Base-by-base conservation (phyloP, 2,888 invertebrate genomes). In the Carcina quercana region DNA sequence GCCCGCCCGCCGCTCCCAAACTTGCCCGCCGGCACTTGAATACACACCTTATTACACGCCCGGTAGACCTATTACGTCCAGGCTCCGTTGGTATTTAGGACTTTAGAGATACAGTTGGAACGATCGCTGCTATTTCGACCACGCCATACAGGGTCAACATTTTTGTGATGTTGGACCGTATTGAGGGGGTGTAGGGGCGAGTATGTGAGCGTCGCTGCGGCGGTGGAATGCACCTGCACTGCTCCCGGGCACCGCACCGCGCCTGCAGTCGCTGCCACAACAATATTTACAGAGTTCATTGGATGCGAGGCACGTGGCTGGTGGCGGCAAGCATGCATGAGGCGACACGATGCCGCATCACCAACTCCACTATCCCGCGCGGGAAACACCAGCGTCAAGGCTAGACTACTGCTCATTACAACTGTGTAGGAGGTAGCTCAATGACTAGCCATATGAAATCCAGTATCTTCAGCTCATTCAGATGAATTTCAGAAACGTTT, bases 121-220 rank as follows among this genome's bases (percentile, higher is more conserved):
- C 43, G 52, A 52, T 56, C 63, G 59, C 63, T 63, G 66, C 67
- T 73, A 72, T 72, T 73, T 73, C 62, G 67, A 73, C 68, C 63
- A 70, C 72, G 70, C 71, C 72, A 61, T 67, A 62, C 71, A 71
- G 73, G 67, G 73, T 66, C 63, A 66, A 67, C 65, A 76, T 74
- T 68, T 74, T 72, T 67, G 62, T 52, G 57, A 51, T 26, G 8
- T 42, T 74, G 51, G 50, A 64, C 74, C 63, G 43, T 76, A 70
- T 42, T 37, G 32, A 40, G 29, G 30, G 30, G 62, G 21, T 28
- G 45, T 72, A 79, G 58, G 52, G 60, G 34, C 48, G 44, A 50
- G 59, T n/a, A 61, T 53, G 14, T 26, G 30, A 38, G 26, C 27
- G 32, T 26, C 25, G 40, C 24, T 39, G 53, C 13, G 13, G 2